These are phyloP conservation scores for Euura lappo DNA, from an alignment of 1,140 invertebrate species.

Conservation along the genomic window DNA sequence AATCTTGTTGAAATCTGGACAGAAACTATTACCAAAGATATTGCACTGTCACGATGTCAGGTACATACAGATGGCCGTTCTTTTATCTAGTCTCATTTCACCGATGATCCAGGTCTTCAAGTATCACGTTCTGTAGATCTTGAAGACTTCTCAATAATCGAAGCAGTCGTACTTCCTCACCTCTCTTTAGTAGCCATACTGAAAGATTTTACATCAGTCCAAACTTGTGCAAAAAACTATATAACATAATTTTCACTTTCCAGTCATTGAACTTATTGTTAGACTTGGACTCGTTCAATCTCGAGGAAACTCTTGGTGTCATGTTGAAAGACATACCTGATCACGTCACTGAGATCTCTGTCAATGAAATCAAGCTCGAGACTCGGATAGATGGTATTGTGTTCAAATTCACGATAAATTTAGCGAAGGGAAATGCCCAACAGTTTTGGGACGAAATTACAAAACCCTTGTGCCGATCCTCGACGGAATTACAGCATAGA, in stretches of 20 bases:
- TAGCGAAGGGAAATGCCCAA: constrained; percentile 35
- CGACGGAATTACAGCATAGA: constrained; percentile 34
- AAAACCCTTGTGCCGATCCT: constrained; percentile 37
- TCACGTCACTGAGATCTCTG: constrained; percentile 23
- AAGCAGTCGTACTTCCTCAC: neutral
- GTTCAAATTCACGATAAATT: constrained; percentile 45
- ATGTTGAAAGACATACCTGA: constrained; percentile 38
- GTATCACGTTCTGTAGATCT: no score
- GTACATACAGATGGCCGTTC: constrained; percentile 28
- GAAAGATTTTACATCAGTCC: neutral
- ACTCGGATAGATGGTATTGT: constrained; percentile 33
- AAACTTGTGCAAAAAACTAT: constrained; percentile 11
- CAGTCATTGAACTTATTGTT: constrained; percentile 47
- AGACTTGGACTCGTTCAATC: constrained; percentile 30
- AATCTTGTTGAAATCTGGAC: constrained; percentile 43
- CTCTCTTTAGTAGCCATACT: neutral
- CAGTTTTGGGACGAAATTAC: constrained; percentile 44
- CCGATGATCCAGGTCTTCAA: no score
- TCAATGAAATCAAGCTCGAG: constrained; percentile 36
- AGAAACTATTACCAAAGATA: constrained; percentile 39
- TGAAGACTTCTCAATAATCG: no score
- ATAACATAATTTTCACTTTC: constrained; percentile 19
- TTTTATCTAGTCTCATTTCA: no score
- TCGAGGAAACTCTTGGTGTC: constrained; percentile 31
- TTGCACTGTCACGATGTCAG: constrained; percentile 38